Percentiles rank a stretch among this genome's conserved stretches.
phyloP scores from a whole-genome alignment of 2,797 vertebrate species.

The Platyrinchus mystaceus region DNA sequence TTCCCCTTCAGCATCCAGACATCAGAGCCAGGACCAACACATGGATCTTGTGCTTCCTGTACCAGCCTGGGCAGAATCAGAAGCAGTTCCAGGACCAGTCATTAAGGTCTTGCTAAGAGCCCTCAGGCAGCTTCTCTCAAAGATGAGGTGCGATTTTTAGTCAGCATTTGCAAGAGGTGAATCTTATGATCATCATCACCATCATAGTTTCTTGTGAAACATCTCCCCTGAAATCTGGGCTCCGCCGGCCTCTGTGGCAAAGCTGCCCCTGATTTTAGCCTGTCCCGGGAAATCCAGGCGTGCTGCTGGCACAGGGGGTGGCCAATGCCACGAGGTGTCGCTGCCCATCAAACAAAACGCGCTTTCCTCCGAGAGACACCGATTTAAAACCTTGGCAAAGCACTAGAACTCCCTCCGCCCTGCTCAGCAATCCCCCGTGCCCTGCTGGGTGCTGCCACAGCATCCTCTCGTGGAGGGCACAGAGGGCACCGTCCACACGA shows the following conservation, averaged over 20 bases:
- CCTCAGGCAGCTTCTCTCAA: background rate
- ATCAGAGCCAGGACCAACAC: background rate
- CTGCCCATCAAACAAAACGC: background rate
- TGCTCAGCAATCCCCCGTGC: background rate
- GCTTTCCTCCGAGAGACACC: background rate
- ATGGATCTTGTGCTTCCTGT: accelerated
- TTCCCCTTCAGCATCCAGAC: background rate
- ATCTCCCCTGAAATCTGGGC: background rate
- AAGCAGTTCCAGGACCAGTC: background rate
- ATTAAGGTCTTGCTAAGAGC: background rate
- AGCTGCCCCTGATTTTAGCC: too few relatives aligned
- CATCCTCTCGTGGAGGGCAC: accelerated
- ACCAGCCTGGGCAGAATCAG: background rate
- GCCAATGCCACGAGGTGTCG: constrained; percentile 18
- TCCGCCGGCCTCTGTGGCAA: background rate
- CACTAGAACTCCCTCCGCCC: background rate
- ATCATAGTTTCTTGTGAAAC: background rate
- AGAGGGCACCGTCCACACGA: accelerated
- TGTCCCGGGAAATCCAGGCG: background rate
- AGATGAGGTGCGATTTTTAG: background rate
- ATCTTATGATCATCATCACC: background rate
- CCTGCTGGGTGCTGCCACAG: background rate
- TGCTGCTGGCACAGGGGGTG: background rate
- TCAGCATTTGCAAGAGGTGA: background rate
- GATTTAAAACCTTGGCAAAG: accelerated